Conservation (phyloP, 1,140 invertebrate species). For the Nebria ingens region DNA sequence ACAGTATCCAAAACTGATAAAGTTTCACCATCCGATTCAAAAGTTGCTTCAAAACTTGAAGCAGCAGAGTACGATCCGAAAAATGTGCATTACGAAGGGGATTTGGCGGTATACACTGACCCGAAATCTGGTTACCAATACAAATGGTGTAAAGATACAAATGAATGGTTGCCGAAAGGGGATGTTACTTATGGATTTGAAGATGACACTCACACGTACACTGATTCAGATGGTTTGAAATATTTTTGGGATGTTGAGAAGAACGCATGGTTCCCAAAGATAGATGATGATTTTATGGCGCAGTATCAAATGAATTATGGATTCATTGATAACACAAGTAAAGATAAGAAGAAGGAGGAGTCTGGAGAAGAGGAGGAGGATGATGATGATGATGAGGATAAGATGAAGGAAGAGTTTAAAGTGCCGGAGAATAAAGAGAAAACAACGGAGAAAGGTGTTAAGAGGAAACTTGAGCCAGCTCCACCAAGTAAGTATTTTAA, state of each 20-base stretch:
- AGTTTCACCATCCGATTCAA: background rate
- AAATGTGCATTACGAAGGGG: constrained; percentile 54
- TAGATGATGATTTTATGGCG: constrained; percentile 95
- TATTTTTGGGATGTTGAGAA: constrained; percentile 87
- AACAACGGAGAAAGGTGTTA: constrained; percentile 3
- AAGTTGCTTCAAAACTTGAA: constrained; percentile 5
- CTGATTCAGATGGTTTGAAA: constrained; percentile 78
- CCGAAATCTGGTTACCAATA: constrained; percentile 54
- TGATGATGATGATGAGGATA: constrained; percentile 19
- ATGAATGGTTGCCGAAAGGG: constrained; percentile 41
- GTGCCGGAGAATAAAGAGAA: constrained; percentile 16
- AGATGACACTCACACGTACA: constrained; percentile 68
- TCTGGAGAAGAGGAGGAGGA: constrained; percentile 28
- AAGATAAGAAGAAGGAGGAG: constrained; percentile 17
- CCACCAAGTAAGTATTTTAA: constrained; percentile 6
- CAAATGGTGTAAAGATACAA: constrained; percentile 49
- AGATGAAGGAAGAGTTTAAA: constrained; percentile 11
- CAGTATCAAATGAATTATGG: constrained; percentile 94
- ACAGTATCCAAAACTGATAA: too few relatives aligned
- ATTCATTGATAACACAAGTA: constrained; percentile 50
- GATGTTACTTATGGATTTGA: constrained; percentile 56
- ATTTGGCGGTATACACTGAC: constrained; percentile 63
- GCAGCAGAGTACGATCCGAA: constrained; percentile 34
- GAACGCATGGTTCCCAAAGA: constrained; percentile 92
- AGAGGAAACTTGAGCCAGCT: background rate